Evolutionary conservation across 1,140 invertebrate species (phyloP).

Genomic region (Drosophila trapezifrons): DNA sequence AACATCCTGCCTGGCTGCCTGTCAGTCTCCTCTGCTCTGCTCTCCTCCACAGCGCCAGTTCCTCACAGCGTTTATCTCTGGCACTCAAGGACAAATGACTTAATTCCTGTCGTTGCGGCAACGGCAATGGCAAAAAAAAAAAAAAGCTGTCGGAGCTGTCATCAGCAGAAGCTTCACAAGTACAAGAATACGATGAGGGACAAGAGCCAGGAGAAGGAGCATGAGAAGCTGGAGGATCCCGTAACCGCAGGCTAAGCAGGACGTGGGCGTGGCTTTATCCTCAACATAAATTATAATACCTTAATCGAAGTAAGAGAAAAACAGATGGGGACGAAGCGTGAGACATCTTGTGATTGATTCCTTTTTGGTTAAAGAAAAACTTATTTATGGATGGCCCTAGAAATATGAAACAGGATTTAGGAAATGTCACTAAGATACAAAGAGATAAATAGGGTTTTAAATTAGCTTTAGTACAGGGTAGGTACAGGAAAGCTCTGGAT

Average conservation of each 20-base stretch:
- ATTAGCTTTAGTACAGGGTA: neutral
- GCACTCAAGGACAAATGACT: slow-evolving; percentile 80
- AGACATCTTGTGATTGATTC: slow-evolving; percentile 26
- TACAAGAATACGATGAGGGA: slow-evolving; percentile 4
- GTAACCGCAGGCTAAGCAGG: slow-evolving; percentile 10
- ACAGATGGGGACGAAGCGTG: slow-evolving; percentile 16
- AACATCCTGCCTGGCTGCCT: slow-evolving; percentile 19
- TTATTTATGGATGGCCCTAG: slow-evolving; percentile 15
- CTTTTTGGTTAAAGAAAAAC: neutral
- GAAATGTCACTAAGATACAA: neutral
- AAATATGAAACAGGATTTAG: neutral
- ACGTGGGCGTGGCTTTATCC: slow-evolving; percentile 23
- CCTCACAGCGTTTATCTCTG: slow-evolving; percentile 63
- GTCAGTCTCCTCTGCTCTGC: slow-evolving; percentile 1
- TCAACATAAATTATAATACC: slow-evolving; percentile 36
- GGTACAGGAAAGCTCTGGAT: neutral
- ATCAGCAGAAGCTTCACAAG: slow-evolving; percentile 43
- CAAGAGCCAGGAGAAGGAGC: neutral
- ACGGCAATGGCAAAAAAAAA: slow-evolving; percentile 36
- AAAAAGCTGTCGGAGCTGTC: slow-evolving; percentile 53
- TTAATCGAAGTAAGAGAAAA: slow-evolving; percentile 19
- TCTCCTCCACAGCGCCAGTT: slow-evolving; percentile 1
- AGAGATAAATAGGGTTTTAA: too few species aligned
- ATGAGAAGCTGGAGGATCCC: neutral
- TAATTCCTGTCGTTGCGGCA: slow-evolving; percentile 71